phyloP scores from a whole-genome alignment of 92 coral and sea anemone species.

The Heliopora coerulea region DNA sequence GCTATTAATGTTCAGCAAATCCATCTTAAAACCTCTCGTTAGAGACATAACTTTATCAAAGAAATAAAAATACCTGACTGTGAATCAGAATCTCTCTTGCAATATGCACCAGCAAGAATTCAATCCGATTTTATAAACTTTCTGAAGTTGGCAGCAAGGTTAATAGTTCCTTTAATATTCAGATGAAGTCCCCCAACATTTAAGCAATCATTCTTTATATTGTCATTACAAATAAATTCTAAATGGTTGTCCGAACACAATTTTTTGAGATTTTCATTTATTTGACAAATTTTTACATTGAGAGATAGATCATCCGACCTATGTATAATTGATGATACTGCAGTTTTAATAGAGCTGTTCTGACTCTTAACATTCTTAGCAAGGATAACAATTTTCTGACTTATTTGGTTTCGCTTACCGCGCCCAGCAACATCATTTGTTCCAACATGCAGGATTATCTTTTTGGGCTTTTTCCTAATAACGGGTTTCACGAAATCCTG shows the following conservation, averaged over 20 bases:
- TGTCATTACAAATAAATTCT: no score
- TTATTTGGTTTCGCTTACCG: slow-evolving; percentile 14
- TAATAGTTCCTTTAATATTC: slow-evolving; percentile 32
- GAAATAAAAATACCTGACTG: neutral
- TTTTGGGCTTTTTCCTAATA: slow-evolving; percentile 6
- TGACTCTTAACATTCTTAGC: neutral
- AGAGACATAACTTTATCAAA: neutral
- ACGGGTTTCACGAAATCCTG: slow-evolving; percentile 20
- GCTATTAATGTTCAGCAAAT: slow-evolving; percentile 45
- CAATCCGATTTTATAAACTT: neutral
- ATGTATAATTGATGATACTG: slow-evolving; percentile 28
- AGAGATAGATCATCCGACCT: neutral
- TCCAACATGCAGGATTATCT: slow-evolving; percentile 23
- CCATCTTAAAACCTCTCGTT: neutral
- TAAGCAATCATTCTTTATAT: neutral
- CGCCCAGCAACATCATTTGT: slow-evolving; percentile 28
- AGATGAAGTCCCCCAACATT: slow-evolving; percentile 30
- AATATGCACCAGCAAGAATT: slow-evolving; percentile 34
- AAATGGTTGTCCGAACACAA: no score
- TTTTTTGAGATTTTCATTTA: no score
- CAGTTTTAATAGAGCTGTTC: neutral
- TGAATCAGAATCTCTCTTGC: neutral
- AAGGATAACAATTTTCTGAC: slow-evolving; percentile 12
- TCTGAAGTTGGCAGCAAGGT: slow-evolving; percentile 41
- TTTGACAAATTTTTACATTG: no score